These are phyloP conservation scores for Ophion obscuratus DNA, from an alignment of 2,888 invertebrate species.

Conservation along the genomic window DNA sequence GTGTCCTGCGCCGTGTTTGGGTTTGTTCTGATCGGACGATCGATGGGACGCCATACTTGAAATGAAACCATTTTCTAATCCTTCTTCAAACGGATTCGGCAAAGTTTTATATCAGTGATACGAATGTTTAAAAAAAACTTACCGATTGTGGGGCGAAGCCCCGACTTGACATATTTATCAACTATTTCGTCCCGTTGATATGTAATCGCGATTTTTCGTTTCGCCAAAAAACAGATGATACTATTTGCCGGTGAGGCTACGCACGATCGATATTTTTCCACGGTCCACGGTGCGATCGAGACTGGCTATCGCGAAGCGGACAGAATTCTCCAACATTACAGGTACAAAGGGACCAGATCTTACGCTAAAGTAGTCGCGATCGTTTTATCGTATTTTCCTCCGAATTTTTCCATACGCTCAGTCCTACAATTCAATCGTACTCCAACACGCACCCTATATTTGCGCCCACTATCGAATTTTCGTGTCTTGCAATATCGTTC, in stretches of 20 bases:
- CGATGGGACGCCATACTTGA: not conserved
- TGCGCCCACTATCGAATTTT: constrained; percentile 36
- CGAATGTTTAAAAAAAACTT: not conserved
- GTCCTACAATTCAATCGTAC: constrained; percentile 3
- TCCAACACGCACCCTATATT: not conserved
- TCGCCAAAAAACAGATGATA: constrained; percentile 83
- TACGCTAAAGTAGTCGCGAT: not conserved
- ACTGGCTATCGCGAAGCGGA: constrained; percentile 91
- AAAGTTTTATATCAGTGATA: not conserved
- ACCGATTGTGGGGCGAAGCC: not conserved
- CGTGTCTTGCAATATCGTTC: constrained; percentile 2
- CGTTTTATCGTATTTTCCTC: constrained; percentile 14
- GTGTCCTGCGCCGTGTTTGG: too few species aligned
- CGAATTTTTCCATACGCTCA: constrained; percentile 7
- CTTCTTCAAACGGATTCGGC: not conserved
- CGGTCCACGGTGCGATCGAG: constrained; percentile 91
- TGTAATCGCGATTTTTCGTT: constrained; percentile 22
- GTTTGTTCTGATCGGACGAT: not conserved
- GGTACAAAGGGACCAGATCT: constrained; percentile 69
- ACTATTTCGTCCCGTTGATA: not conserved
- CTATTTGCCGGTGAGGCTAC: constrained; percentile 90
- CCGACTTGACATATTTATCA: not conserved
- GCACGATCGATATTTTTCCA: constrained; percentile 87
- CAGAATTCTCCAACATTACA: constrained; percentile 83
- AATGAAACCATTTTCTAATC: not conserved